These are phyloP conservation scores for Nymphalis io DNA, from an alignment of 1,140 invertebrate genomes.

Conservation along the genomic window DNA sequence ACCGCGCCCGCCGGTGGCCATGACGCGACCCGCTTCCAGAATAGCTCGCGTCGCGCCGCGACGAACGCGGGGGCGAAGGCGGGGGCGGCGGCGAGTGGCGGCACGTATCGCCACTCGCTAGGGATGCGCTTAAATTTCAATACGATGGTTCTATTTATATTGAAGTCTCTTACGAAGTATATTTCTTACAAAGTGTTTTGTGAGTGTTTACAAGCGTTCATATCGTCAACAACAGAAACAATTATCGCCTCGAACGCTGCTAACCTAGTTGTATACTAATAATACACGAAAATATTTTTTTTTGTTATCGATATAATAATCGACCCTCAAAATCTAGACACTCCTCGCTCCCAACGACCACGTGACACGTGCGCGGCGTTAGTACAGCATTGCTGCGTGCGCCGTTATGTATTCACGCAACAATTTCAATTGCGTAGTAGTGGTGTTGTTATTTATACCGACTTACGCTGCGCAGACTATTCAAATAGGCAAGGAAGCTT, in stretches of 20 bases:
- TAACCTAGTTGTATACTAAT: too few species aligned
- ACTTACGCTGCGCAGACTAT: constrained; percentile 2
- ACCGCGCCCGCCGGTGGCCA: not conserved
- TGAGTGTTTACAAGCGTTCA: too few species aligned
- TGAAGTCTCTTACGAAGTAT: not conserved
- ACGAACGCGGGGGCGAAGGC: not conserved
- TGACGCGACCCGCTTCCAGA: constrained; percentile 23
- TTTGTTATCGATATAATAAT: not conserved
- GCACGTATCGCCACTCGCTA: not conserved
- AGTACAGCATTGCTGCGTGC: not conserved
- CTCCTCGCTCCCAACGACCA: not conserved
- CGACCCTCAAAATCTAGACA: not conserved
- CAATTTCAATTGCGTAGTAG: not conserved
- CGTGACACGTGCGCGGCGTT: not conserved
- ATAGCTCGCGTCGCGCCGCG: constrained; percentile 11
- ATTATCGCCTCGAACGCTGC: too few species aligned
- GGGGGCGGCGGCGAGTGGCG: not conserved
- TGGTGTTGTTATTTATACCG: not conserved
- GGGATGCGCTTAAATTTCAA: not conserved
- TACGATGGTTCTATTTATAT: not conserved
- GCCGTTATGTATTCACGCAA: not conserved
- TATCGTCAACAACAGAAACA: too few species aligned
- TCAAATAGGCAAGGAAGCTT: constrained; percentile 19
- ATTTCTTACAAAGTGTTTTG: not conserved
- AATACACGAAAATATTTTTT: not conserved